A percentile compares a stretch with the other conserved stretches of the same genome.
Evolutionary conservation across 2,797 vertebrate genomes (phyloP).

Genomic region (Trachops cirrhosus): DNA sequence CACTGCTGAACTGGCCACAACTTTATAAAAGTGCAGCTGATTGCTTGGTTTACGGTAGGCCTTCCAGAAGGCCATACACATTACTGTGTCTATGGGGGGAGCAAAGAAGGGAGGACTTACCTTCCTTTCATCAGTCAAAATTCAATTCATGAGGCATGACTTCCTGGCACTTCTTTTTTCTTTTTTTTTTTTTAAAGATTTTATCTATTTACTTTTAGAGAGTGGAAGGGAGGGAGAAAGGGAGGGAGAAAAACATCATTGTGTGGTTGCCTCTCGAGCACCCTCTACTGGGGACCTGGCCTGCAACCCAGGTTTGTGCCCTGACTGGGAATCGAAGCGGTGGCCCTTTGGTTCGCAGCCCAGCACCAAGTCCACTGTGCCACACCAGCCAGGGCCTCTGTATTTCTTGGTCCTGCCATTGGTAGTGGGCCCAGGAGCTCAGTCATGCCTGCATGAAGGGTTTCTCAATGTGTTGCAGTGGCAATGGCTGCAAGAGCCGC

Average conservation of each 20-base stretch:
- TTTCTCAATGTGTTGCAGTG: rapidly evolving
- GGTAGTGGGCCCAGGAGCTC: too few relatives aligned
- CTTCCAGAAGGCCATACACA: not conserved
- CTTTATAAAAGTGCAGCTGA: not conserved
- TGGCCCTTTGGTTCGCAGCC: too few relatives aligned
- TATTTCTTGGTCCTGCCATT: not conserved
- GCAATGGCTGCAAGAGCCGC: not conserved
- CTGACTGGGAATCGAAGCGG: too few relatives aligned
- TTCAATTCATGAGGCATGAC: not conserved
- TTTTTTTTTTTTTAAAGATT: too few relatives aligned
- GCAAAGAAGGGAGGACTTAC: not conserved
- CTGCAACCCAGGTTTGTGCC: too few relatives aligned
- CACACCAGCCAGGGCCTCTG: too few relatives aligned
- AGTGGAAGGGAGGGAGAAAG: too few relatives aligned
- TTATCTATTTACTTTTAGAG: too few relatives aligned
- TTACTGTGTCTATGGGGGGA: not conserved
- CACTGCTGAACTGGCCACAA: not conserved
- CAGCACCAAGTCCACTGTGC: too few relatives aligned
- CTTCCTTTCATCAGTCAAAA: not conserved
- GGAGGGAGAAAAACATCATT: too few relatives aligned
- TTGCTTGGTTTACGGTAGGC: not conserved
- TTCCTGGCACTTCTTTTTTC: not conserved
- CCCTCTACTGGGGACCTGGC: too few relatives aligned
- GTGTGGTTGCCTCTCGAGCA: too few relatives aligned
- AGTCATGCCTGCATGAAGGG: not conserved